A percentile compares a stretch with the other conserved stretches of the same genome.
Conservation (phyloP, 2,113 vertebrate species). For the Heptranchias perlo region DNA sequence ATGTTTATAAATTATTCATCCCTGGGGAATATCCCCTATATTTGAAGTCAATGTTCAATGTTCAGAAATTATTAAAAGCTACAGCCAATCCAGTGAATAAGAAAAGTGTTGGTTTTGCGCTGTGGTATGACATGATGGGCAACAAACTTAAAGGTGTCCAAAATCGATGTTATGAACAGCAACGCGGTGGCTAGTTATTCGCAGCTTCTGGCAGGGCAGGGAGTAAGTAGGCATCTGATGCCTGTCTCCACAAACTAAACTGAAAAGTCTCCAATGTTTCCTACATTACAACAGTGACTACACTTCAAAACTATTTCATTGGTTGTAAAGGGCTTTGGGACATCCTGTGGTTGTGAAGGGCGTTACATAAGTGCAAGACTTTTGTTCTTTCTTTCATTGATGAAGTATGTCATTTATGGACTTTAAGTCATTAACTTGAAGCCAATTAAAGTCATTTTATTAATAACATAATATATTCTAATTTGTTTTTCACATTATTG, state of each 20-base stretch:
- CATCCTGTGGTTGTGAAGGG: background rate
- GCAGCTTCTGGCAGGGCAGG: background rate
- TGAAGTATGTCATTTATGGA: background rate
- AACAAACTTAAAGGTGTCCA: background rate
- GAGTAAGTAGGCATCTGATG: background rate
- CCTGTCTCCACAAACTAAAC: background rate
- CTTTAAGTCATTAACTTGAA: background rate
- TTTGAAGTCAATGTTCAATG: background rate
- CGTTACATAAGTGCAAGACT: background rate
- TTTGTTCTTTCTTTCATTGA: background rate
- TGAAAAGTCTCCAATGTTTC: background rate
- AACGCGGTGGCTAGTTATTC: background rate
- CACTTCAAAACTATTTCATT: background rate
- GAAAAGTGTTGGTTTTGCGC: background rate
- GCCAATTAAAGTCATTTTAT: background rate
- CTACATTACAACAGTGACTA: background rate
- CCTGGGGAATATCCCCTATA: background rate
- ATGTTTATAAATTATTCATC: background rate
- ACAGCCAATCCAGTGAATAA: background rate
- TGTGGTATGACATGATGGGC: background rate
- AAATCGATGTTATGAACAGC: background rate
- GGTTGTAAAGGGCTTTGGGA: background rate
- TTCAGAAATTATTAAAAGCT: background rate
- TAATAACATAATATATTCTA: background rate
- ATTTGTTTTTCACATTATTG: background rate